Base-by-base conservation (phyloP, 1,140 invertebrate species). In the Condylostylus longicornis region DNA sequence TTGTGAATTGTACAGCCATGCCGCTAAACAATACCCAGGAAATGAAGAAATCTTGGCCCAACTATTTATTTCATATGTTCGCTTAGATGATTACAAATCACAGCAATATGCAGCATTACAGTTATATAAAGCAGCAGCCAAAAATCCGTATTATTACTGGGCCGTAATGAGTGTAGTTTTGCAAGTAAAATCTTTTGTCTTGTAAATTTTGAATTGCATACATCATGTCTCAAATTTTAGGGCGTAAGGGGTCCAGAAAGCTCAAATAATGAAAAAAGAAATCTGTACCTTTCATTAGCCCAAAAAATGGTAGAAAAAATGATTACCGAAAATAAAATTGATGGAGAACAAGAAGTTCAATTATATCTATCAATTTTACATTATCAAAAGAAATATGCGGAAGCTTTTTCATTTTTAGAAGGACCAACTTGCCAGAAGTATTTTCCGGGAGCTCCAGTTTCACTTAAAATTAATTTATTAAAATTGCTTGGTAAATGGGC, bases 101-200 rank as follows among this genome's bases (percentile, higher is more conserved):
- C 93, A 97, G 54, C 86, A 96, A 51, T 71, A 80, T 41, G 78
- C 80, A 7, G 93, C 93, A 1, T 73, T 95, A 67, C 69, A 72
- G 15, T 67, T 98, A 4, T 95, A 91, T 54, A 94, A 90, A 65
- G 63, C 86, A 19, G 80, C 79, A 55, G 79, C 84, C 18, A 96
- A 95, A 62, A 94, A 89, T 61, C 90, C 89, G 0, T 98, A 97
- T 62, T 95, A 93, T 57, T 95, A 94, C 61, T 98, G 93, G 94
- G 82, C 83, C 38, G 79, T 96, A 12, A 95, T 95, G 81, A 94
- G 88, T 58, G 75, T 91, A 53, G 79, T 95, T 13, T 79, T 96
- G 69, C 89, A 94, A 69, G 84, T 84, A 49, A 51, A 41, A 49
- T 4, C 15, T 38, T 20, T 15, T 6, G n/a, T 14, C n/a, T 5